Conservation (phyloP, 2,888 invertebrate species). For the Volucella zonaria region DNA sequence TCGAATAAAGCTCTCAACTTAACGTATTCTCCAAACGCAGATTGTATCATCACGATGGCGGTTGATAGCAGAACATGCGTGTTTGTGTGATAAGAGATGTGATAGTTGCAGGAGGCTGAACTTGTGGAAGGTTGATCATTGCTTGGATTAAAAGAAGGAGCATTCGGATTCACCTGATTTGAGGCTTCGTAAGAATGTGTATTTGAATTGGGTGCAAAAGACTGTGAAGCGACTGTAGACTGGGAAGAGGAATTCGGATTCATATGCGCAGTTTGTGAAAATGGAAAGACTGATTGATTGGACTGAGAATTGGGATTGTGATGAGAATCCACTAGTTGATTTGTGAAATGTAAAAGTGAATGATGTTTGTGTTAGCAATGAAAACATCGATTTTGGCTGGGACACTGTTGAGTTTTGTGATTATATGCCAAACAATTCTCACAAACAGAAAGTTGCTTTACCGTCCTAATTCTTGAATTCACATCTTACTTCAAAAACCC, state of each 20-base stretch:
- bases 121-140: neutral
- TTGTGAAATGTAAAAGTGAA: constrained; percentile 2
- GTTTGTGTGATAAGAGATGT: neutral
- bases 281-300: neutral
- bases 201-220: neutral
- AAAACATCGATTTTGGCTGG: constrained; percentile 25
- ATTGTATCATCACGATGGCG: neutral
- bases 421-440: constrained; percentile 17
- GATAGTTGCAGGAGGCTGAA: neutral
- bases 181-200: constrained; percentile 2
- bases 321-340: neutral
- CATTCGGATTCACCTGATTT: neutral
- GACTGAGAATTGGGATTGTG: neutral
- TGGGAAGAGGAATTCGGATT: neutral
- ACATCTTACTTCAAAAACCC: neutral
- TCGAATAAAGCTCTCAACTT: constrained; percentile 2
- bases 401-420: constrained; percentile 17
- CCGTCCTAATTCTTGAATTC: neutral
- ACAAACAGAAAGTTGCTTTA: constrained; percentile 2
- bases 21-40: neutral
- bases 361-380: constrained; percentile 32
- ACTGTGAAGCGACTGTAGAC: neutral
- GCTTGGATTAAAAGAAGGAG: neutral
- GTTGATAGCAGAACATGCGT: constrained; percentile 11
- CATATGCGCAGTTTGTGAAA: neutral